Base-by-base conservation (phyloP, 2,888 invertebrate genomes). In the Agrochola macilenta region DNA sequence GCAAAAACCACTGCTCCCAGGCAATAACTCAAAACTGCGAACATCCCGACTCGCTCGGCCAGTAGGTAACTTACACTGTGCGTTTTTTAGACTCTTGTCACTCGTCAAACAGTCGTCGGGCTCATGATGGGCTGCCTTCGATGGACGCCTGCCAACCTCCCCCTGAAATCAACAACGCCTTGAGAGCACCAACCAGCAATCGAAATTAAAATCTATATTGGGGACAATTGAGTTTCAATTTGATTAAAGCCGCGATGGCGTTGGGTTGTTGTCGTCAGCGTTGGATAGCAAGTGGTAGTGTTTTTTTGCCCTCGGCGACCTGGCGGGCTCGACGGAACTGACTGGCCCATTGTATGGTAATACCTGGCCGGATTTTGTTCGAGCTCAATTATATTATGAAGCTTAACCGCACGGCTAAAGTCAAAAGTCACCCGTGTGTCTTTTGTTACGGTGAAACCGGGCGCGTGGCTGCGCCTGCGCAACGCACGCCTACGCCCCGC, bases 321-420 rank as follows among this genome's bases (percentile, higher is more conserved):
- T 95, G 95, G 93, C 95, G 95, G 94, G 93, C 95, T 92, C 95
- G 93, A 93, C 96, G 96, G 95, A 95, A 96, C 96, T 93, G 95
- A 93, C 94, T 94, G 91, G 92, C 92, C 96, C 94, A 96, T 96
- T 96, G 96, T 96, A 96, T 96, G 96, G 93, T 96, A 96, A 96
- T 96, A 93, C 93, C 91, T 92, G 95, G 92, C 95, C 95, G 96
- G 96, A 96, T 96, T 96, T 96, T 93, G 96, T 96, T 95, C 94
- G 95, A 91, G 95, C 96, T 94, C 96, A 96, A 96, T 96, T 96
- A 96, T 95, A 96, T 96, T 96, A 96, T 95, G 96, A 95, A 95
- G 96, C 95, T 95, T 94, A 94, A 94, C 93, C 94, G 93, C 93
- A 94, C 92, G 92, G 94, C 93, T 93, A 95, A 95, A 96, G 96